Conservation (phyloP, 2,888 invertebrate genomes). For the Mesorhabditis sp. region DNA sequence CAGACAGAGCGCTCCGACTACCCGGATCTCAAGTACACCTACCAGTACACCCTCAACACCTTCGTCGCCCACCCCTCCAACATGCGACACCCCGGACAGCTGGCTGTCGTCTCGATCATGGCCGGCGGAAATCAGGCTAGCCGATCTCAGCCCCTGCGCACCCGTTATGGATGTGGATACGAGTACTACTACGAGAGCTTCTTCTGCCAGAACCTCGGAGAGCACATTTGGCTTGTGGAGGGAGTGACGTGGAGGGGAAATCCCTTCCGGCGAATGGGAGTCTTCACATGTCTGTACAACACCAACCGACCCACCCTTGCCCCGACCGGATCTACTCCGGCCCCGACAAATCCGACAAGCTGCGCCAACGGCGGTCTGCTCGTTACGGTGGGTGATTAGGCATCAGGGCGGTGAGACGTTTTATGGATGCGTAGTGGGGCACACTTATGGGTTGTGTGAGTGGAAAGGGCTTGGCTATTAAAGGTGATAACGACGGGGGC, state of each 20-base stretch:
- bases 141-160: conserved; percentile 24
- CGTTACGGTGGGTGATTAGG: conserved; percentile 9
- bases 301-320: conserved; percentile 15
- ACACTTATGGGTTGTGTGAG: no score
- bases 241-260: conserved; percentile 36
- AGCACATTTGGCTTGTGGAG: conserved; percentile 26
- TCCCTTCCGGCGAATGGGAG: conserved; percentile 33
- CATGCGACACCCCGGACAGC: conserved; percentile 24
- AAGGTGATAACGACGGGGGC: no score
- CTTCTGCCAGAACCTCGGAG: conserved; percentile 24
- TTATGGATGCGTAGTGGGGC: no score
- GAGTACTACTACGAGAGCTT: conserved; percentile 35
- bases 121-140: conserved; percentile 26
- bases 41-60: conserved; percentile 20
- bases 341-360: conserved; percentile 20
- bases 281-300: conserved; percentile 32
- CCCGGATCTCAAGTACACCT: conserved; percentile 22
- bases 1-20: conserved; percentile 22
- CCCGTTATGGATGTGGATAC: conserved; percentile 35
- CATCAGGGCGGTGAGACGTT: neutral
- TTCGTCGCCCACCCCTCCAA: conserved; percentile 23
- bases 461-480: no score
- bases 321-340: conserved; percentile 18
- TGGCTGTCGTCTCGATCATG: conserved; percentile 28
- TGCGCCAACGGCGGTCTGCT: conserved; percentile 35